Base-by-base conservation (phyloP, 2,888 invertebrate genomes). In the Hyalella azteca region DNA sequence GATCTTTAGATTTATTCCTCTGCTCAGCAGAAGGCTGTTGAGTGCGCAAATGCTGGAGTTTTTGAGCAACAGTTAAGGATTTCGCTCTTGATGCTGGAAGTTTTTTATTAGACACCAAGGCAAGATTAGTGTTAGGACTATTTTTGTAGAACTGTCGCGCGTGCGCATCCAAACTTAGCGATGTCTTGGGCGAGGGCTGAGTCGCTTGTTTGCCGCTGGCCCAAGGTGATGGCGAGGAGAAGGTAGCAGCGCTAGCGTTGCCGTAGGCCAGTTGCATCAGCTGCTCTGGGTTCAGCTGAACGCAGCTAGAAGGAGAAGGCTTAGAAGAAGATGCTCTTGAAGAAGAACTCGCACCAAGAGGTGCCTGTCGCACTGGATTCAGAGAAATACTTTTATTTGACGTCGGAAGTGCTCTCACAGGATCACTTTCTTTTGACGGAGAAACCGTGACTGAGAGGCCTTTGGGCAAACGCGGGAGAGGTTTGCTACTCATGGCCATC, bases 201-300 rank as follows among this genome's bases (percentile, higher is more conserved):
- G 11, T 45, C 11, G 9, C 9, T 45, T 9, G 15, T 9, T 45
- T 15, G 15, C 9, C 45, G 15, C 45, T 45, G 11, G 15, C 45
- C 11, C 11, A 45, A 29, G 66, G 13, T 36, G 32, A 36, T 4
- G 66, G 19, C 36, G 66, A 36, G n/a, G 39, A 1, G n/a, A 36
- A 36, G 66, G 36, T 19, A 36, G 36, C 36, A 3, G 29, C 32
- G 19, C 36, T 7, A 36, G 36, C 66, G 19, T 26, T 50, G 7
- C 50, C 60, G 41, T 80, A 82, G 1, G 82, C 82, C 60, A 80
- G 39, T 36, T 82, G 76, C 77, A 82, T 75, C 32, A 82, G 78
- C 45, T 82, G 79, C 32, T 78, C 39, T 7, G 82, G 48, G 48
- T 45, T 80, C n/a, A 82, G 48, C 41, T 81, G 82, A 1, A 66